Percentiles rank a stretch among this genome's conserved stretches.
phyloP scores from a whole-genome alignment of 2,888 invertebrate species.

The Leptarthrus brevirostris region DNA sequence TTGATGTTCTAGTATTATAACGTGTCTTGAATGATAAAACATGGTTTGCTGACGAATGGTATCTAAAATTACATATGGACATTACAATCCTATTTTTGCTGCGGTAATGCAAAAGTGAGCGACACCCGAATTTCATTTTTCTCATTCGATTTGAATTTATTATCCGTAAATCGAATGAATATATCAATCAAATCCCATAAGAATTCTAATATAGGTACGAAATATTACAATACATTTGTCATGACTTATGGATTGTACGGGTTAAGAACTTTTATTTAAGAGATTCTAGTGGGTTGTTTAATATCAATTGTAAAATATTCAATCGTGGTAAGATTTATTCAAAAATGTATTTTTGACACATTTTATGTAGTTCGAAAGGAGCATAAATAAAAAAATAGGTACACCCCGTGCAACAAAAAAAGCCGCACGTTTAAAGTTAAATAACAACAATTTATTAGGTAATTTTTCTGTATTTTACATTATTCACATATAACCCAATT shows the following conservation, averaged over 20 bases:
- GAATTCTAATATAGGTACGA: conserved; percentile 32
- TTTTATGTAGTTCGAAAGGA: too few relatives aligned
- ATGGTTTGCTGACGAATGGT: conserved; percentile 28
- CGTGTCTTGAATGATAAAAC: conserved; percentile 36
- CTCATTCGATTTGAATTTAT: conserved; percentile 37
- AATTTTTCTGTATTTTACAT: too few relatives aligned
- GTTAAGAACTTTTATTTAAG: conserved; percentile 23
- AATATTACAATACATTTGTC: conserved; percentile 37
- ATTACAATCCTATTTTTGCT: background rate
- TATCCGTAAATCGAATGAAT: conserved; percentile 16
- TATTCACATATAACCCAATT: too few relatives aligned
- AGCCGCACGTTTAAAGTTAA: too few relatives aligned
- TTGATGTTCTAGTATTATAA: background rate
- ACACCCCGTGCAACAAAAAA: too few relatives aligned
- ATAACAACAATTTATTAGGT: too few relatives aligned
- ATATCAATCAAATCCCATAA: conserved; percentile 1
- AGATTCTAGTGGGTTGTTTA: background rate
- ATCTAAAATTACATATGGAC: conserved; percentile 3
- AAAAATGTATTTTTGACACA: too few relatives aligned
- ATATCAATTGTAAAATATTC: too few relatives aligned
- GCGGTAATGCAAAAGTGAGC: background rate
- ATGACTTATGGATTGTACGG: conserved; percentile 12
- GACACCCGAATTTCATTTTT: conserved; percentile 7
- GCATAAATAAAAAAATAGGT: too few relatives aligned
- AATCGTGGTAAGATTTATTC: too few relatives aligned